A percentile compares a stretch with the other conserved stretches of the same genome.
phyloP scores from a whole-genome alignment of 2,888 invertebrate species.

The Spilarctia lutea region DNA sequence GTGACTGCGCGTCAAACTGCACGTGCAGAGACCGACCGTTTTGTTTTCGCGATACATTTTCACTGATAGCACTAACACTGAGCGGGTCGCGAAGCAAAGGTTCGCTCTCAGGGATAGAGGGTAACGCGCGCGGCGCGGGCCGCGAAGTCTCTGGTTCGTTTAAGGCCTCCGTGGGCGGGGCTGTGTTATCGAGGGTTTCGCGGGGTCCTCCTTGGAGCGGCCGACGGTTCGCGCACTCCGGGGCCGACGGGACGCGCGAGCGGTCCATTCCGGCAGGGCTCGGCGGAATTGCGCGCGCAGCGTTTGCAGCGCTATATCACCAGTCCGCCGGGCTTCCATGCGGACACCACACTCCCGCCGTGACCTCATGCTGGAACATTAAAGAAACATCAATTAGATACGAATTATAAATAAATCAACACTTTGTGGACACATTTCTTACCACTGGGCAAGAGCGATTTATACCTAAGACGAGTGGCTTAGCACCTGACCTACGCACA shows the following conservation, averaged over 20 bases:
- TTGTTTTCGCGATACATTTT: constrained; percentile 59
- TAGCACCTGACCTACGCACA: constrained; percentile 45
- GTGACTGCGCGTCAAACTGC: constrained; percentile 86
- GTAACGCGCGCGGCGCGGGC: constrained; percentile 73
- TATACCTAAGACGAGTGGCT: constrained; percentile 38
- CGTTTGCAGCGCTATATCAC: constrained; percentile 77
- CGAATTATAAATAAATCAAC: not conserved
- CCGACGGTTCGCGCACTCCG: constrained; percentile 74
- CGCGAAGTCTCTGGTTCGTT: constrained; percentile 73
- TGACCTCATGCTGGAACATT: constrained; percentile 83
- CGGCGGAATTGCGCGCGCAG: constrained; percentile 77
- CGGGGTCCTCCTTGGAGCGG: constrained; percentile 82
- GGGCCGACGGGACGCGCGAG: constrained; percentile 78
- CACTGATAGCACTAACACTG: constrained; percentile 44
- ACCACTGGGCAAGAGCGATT: constrained; percentile 30
- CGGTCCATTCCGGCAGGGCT: constrained; percentile 79
- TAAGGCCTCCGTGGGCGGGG: constrained; percentile 70
- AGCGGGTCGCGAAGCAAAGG: constrained; percentile 66
- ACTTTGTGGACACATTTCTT: constrained; percentile 18
- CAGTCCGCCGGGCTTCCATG: constrained; percentile 83
- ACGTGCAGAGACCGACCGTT: constrained; percentile 84
- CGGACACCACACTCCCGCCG: constrained; percentile 81
- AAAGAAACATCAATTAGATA: constrained; percentile 30
- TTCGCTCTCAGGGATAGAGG: constrained; percentile 78
- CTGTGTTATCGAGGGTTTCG: constrained; percentile 70